phyloP scores from a whole-genome alignment of 2,888 invertebrate genomes.

The Caenorhabditis drosophilae region DNA sequence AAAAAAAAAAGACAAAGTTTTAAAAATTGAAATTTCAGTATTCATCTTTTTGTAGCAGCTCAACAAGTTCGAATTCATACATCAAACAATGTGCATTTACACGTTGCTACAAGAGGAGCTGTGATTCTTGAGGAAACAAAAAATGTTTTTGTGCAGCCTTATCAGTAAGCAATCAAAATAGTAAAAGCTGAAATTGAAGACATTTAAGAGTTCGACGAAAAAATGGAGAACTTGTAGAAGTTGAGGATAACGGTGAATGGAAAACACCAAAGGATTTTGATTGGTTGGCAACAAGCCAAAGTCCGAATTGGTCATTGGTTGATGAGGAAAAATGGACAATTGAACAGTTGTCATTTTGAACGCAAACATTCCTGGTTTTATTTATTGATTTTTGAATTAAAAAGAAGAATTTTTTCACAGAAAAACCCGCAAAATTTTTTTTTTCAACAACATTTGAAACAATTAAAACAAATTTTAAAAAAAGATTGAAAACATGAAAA shows the following conservation, averaged over 20 bases:
- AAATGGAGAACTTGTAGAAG: constrained; percentile 9
- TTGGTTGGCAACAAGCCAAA: constrained; percentile 48
- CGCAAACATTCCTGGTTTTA: background rate
- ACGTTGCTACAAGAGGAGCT: constrained; percentile 44
- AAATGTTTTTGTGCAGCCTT: constrained; percentile 29
- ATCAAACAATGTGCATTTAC: constrained; percentile 31
- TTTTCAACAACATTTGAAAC: too few species aligned
- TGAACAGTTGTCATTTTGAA: constrained; percentile 15
- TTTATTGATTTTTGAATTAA: background rate
- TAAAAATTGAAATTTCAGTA: background rate
- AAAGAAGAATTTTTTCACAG: too few species aligned
- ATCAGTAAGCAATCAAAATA: constrained; percentile 22
- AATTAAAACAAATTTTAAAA: too few species aligned
- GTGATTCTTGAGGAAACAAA: constrained; percentile 48
- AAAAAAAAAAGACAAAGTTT: background rate
- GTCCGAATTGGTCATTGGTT: constrained; percentile 48
- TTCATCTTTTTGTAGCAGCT: constrained; percentile 38
- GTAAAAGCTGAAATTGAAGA: constrained; percentile 25
- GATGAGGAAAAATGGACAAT: constrained; percentile 25
- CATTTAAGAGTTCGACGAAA: constrained; percentile 29
- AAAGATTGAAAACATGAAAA: too few species aligned
- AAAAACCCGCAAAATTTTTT: too few species aligned
- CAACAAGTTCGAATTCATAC: constrained; percentile 55
- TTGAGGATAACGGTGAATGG: constrained; percentile 38
- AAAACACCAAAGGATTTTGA: constrained; percentile 44